Percentiles rank a stretch among this genome's conserved stretches.
Evolutionary conservation across 2,797 vertebrate species (phyloP).

Genomic region (Selene dorsalis): DNA sequence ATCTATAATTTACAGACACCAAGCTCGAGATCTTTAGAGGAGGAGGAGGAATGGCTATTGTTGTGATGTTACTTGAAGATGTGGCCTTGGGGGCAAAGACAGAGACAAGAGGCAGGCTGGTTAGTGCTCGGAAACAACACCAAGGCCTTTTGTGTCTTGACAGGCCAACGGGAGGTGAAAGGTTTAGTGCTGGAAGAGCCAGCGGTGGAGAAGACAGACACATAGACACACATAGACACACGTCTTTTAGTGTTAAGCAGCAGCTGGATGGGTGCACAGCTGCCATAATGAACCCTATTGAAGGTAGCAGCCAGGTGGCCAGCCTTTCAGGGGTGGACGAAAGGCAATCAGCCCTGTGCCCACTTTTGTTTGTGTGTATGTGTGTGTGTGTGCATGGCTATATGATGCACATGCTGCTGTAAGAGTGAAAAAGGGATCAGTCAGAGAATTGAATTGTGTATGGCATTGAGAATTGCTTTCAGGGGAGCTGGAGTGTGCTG

Average conservation of each 20-base stretch:
- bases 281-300: constrained; percentile 75
- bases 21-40: constrained; percentile 49
- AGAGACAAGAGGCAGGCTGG: constrained; percentile 45
- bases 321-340: constrained; percentile 71
- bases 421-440: constrained; percentile 55
- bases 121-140: constrained; percentile 42
- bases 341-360: constrained; percentile 73
- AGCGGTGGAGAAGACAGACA: constrained; percentile 35
- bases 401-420: constrained; percentile 48
- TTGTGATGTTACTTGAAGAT: constrained; percentile 45
- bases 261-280: constrained; percentile 61
- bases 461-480: constrained; percentile 72
- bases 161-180: constrained; percentile 48
- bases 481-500: constrained; percentile 64
- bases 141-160: constrained; percentile 43
- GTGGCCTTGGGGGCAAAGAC: constrained; percentile 50
- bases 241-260: constrained; percentile 66
- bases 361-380: constrained; percentile 46
- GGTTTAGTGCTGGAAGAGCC: constrained; percentile 31
- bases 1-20: constrained; percentile 70
- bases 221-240: neutral
- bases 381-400: constrained; percentile 28
- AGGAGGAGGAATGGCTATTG: constrained; percentile 40
- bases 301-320: constrained; percentile 79
- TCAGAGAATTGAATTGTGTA: constrained; percentile 67